Conservation (phyloP, 2,113 vertebrate genomes). For the Brachyhypopomus occidentalis region DNA sequence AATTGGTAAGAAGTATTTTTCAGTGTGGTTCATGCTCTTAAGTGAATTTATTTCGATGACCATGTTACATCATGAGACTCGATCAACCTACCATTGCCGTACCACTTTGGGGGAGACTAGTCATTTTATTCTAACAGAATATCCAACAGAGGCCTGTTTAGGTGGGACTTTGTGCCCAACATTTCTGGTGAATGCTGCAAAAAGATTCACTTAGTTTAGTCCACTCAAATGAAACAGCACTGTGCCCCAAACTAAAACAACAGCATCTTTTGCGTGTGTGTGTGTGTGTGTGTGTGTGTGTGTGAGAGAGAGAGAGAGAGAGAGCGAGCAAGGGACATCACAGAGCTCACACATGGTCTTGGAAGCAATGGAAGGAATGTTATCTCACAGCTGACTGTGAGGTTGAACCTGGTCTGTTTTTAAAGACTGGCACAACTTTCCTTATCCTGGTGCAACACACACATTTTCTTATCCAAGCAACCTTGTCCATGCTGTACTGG, state of each 20-base stretch:
- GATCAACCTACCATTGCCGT: neutral
- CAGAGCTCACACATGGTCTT: constrained; percentile 23
- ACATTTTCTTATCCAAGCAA: neutral
- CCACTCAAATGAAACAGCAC: neutral
- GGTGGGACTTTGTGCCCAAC: neutral
- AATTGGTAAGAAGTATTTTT: neutral
- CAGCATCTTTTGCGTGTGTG: neutral
- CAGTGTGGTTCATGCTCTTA: neutral
- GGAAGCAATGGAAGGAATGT: constrained; percentile 51
- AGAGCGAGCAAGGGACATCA: too few relatives aligned
- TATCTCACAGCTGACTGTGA: constrained; percentile 45
- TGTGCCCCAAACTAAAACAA: neutral
- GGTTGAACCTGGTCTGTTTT: constrained; percentile 19
- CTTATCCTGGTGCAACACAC: neutral
- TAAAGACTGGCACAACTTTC: constrained; percentile 9
- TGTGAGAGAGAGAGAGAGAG: too few relatives aligned
- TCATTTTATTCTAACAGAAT: neutral
- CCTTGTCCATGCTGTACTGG: too few relatives aligned
- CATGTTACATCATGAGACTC: neutral
- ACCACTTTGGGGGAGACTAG: neutral
- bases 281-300: neutral
- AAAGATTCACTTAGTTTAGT: neutral
- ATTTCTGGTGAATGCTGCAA: neutral
- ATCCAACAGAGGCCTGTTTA: neutral
- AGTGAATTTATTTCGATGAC: neutral